A percentile compares a stretch with the other conserved stretches of the same genome.
Evolutionary conservation across 1,140 invertebrate species (phyloP).

Genomic region (Meloidogyne chitwoodi): DNA sequence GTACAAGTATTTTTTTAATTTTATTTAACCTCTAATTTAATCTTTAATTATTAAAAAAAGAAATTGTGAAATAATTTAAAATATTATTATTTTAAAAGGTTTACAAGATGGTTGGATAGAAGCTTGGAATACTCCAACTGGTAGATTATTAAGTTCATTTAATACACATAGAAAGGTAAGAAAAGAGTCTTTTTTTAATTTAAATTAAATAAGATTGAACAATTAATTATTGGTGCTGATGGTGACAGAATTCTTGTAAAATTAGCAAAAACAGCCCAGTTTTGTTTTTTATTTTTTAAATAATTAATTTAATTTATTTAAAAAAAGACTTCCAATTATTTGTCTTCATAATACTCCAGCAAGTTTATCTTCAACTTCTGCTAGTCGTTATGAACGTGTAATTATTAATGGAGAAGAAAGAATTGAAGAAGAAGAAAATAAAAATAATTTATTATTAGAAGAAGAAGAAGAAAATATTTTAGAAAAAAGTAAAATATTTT

Average conservation of each 20-base stretch:
- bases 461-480: no score
- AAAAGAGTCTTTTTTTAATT: background rate
- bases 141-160: slow-evolving; percentile 36
- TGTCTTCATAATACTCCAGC: slow-evolving; percentile 50
- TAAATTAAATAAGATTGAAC: slow-evolving; percentile 2
- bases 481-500: no score
- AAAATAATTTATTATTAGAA: no score
- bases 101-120: slow-evolving; percentile 46
- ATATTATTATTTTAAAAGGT: no score
- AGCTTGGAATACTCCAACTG: slow-evolving; percentile 24
- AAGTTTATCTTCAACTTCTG: slow-evolving; percentile 17
- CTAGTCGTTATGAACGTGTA: slow-evolving; percentile 8
- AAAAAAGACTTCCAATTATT: slow-evolving; percentile 23
- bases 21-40: background rate
- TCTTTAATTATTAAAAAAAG: background rate
- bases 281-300: slow-evolving; percentile 11
- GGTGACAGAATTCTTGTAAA: slow-evolving; percentile 43
- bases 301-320: background rate
- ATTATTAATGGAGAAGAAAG: background rate
- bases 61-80: no score
- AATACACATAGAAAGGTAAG: slow-evolving; percentile 41
- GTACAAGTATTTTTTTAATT: slow-evolving; percentile 32
- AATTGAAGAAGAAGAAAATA: background rate
- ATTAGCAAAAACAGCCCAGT: slow-evolving; percentile 38
- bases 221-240: slow-evolving; percentile 35